Evolutionary conservation across 2,113 vertebrate genomes (phyloP), one percentile per base, ranked within the genome.

Genomic region (Clarias batrachus): DNA sequence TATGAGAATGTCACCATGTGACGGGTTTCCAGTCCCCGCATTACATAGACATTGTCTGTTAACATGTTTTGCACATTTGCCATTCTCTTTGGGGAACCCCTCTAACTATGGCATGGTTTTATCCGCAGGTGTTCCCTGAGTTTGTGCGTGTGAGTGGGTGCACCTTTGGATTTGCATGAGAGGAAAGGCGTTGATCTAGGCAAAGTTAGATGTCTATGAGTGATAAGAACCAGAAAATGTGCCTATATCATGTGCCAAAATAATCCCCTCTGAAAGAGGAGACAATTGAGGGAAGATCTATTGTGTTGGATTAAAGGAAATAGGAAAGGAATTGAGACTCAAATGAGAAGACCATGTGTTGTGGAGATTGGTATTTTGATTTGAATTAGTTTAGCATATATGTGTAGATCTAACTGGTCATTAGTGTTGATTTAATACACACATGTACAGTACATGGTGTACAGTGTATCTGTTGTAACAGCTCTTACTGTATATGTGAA

Each of bases 251-350:
- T 85, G 84, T 93, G 92, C 91, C 92, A 94, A 91, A 93, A 92
- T 90, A 90, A 85, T 82, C 82, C 66, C 30, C 87, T 89, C 66
- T 87, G 87, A 91, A 91, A 92, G 68, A 85, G n/a, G 25, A 30
- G 93, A 95, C 94, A 95, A 95, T 95, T 80, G 70, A 63, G 92
- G 95, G 94, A 95, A 95, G 92, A 92, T 91, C 91, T 91, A 94
- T 94, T 95, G 94, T 94, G 70, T 90, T 57, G 88, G 74, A 83
- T 86, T 90, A 90, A 92, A 93, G 92, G 91, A 93, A 94, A 88
- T 66, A 30, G 70, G 89, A 84, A 73, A 85, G 87, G 90, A 87
- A 88, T 88, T 88, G 27, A 84, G 78, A 54, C 85, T 90, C 21
- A 48, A 89, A 93, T 91, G 92, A 92, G 90, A 92, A 93, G 84